Conservation (phyloP, 2,797 vertebrate genomes). For the Eulemur mongoz region DNA sequence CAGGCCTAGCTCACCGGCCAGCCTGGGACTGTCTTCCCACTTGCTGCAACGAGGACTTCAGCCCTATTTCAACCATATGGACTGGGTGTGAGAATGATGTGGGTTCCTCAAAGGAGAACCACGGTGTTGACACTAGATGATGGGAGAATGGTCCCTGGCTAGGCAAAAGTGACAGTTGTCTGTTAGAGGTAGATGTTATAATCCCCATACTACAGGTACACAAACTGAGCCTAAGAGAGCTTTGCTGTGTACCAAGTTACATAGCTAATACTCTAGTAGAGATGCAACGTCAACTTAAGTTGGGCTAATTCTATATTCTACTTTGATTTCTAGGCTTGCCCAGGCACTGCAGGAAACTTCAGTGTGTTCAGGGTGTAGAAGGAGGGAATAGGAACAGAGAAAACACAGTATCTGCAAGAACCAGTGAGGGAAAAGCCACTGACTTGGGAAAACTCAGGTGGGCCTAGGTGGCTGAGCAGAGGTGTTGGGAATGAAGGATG, state of each 20-base stretch:
- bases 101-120: not conserved
- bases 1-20: not conserved
- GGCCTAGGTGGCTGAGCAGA: not conserved
- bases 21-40: not conserved
- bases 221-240: not conserved
- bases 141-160: not conserved
- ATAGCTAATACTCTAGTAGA: not conserved
- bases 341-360: not conserved
- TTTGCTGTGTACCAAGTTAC: not conserved
- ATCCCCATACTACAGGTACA: not conserved
- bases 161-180: not conserved
- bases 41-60: not conserved
- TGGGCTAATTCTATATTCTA: not conserved
- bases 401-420: not conserved
- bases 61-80: not conserved
- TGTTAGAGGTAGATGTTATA: not conserved
- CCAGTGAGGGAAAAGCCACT: not conserved
- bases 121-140: not conserved
- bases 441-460: not conserved
- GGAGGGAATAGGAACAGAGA: not conserved
- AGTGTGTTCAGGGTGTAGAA: not conserved
- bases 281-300: not conserved
- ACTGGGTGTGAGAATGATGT: not conserved
- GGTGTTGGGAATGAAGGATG: not conserved
- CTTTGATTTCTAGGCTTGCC: conserved; percentile 1